Conservation (phyloP, 2,113 vertebrate genomes). For the Takifugu bimaculatus region DNA sequence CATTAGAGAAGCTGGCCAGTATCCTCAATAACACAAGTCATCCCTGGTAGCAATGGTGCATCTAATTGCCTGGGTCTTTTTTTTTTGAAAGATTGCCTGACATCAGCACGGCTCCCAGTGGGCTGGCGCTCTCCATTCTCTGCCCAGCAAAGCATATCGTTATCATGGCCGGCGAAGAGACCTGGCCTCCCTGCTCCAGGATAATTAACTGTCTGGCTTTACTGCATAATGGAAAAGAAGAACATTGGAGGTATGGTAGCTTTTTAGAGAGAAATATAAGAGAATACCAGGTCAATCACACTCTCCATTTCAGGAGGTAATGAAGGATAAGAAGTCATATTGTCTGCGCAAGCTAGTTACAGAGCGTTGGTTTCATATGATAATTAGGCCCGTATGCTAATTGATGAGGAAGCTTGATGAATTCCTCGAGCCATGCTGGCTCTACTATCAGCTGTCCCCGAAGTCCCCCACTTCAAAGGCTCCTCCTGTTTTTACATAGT, state of each 20-base stretch:
- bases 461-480: slow-evolving; percentile 60
- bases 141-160: slow-evolving; percentile 75
- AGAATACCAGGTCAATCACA: slow-evolving; percentile 57
- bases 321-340: slow-evolving; percentile 49
- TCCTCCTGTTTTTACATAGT: slow-evolving; percentile 41
- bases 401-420: slow-evolving; percentile 65
- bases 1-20: slow-evolving; percentile 69
- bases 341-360: slow-evolving; percentile 41
- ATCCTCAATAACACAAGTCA: slow-evolving; percentile 75
- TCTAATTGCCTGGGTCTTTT: slow-evolving; percentile 74
- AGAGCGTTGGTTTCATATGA: slow-evolving; percentile 64
- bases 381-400: slow-evolving; percentile 73
- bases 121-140: slow-evolving; percentile 72
- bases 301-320: slow-evolving; percentile 53
- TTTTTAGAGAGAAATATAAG: slow-evolving; percentile 62
- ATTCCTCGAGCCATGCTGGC: slow-evolving; percentile 38
- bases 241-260: slow-evolving; percentile 63
- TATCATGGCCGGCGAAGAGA: slow-evolving; percentile 72
- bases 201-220: slow-evolving; percentile 80
- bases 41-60: slow-evolving; percentile 72
- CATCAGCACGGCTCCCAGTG: slow-evolving; percentile 66
- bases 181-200: slow-evolving; percentile 66
- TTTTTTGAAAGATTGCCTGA: slow-evolving; percentile 75
- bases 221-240: slow-evolving; percentile 70
- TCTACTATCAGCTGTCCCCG: slow-evolving; percentile 53